A percentile compares a stretch with the other conserved stretches of the same genome.
Conservation (phyloP, 2,888 invertebrate genomes). For the Latheticus oryzae region DNA sequence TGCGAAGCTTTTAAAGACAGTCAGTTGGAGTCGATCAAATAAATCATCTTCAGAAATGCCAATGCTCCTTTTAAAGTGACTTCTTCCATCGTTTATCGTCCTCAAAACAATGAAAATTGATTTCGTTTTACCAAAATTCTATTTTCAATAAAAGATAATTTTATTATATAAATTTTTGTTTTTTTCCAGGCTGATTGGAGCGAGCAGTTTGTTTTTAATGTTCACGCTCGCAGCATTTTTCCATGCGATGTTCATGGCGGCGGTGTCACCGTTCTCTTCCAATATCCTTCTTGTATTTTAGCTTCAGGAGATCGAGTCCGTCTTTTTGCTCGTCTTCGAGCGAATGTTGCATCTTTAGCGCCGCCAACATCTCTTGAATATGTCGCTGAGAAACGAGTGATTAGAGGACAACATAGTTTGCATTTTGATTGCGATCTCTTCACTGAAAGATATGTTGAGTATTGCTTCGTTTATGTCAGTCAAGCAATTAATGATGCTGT, state of each 20-base stretch:
- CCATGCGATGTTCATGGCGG: constrained; percentile 80
- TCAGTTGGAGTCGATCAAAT: constrained; percentile 10
- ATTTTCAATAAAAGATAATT: no score
- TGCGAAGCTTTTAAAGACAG: background rate
- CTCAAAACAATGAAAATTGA: constrained; percentile 25
- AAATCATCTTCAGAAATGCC: constrained; percentile 12
- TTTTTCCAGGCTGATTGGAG: constrained; percentile 76
- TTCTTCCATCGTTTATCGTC: no score
- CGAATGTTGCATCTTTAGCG: constrained; percentile 75
- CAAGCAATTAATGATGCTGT: constrained; percentile 88
- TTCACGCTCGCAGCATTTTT: constrained; percentile 84
- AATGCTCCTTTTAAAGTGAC: no score
- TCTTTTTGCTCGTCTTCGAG: constrained; percentile 79
- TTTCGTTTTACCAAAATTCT: no score
- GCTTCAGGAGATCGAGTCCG: constrained; percentile 82
- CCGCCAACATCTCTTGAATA: constrained; percentile 75
- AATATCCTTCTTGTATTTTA: constrained; percentile 86
- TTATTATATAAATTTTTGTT: no score
- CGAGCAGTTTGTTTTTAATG: constrained; percentile 86
- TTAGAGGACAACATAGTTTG: constrained; percentile 79
- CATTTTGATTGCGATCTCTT: constrained; percentile 85
- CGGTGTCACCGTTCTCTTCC: constrained; percentile 82
- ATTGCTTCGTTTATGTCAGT: constrained; percentile 89
- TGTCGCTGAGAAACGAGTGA: constrained; percentile 74
- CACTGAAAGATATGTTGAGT: constrained; percentile 85